Percentiles rank a stretch among this genome's conserved stretches.
Conservation (phyloP, 2,888 invertebrate genomes). For the Ochropleura plecta region DNA sequence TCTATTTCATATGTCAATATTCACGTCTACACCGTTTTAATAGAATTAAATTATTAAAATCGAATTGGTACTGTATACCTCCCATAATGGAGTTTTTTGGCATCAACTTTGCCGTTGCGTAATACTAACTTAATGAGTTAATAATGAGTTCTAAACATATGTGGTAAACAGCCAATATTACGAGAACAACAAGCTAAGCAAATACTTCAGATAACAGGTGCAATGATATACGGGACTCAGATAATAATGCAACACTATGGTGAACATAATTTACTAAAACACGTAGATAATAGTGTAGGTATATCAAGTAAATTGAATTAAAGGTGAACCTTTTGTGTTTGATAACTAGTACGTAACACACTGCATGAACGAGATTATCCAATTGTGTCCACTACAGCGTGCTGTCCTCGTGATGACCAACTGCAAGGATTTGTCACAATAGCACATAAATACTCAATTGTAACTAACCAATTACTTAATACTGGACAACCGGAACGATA, state of each 20-base stretch:
- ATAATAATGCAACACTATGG: constrained; percentile 25
- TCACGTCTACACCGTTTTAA: background rate
- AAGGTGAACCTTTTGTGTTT: constrained; percentile 29
- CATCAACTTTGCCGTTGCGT: background rate
- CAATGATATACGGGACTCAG: background rate
- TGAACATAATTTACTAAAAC: constrained; percentile 7
- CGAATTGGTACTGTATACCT: constrained; percentile 24
- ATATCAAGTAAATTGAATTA: constrained; percentile 31
- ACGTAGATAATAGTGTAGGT: background rate
- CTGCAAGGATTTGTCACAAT: constrained; percentile 50
- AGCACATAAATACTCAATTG: constrained; percentile 48
- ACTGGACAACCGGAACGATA: constrained; percentile 34
- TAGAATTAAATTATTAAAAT: background rate
- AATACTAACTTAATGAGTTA: constrained; percentile 43
- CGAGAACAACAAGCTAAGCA: constrained; percentile 12
- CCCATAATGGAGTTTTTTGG: constrained; percentile 36
- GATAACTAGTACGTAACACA: constrained; percentile 8
- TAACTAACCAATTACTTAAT: constrained; percentile 49
- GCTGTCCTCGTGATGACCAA: constrained; percentile 40
- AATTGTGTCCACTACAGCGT: constrained; percentile 35
- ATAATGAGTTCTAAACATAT: constrained; percentile 34
- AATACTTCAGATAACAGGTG: constrained; percentile 30
- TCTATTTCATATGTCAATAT: constrained; percentile 1
- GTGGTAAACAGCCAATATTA: constrained; percentile 12
- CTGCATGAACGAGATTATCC: constrained; percentile 46